Evolutionary conservation across 2,888 invertebrate genomes (phyloP), one percentile per base, ranked within the genome.

Genomic region (Lepas anatifera): DNA sequence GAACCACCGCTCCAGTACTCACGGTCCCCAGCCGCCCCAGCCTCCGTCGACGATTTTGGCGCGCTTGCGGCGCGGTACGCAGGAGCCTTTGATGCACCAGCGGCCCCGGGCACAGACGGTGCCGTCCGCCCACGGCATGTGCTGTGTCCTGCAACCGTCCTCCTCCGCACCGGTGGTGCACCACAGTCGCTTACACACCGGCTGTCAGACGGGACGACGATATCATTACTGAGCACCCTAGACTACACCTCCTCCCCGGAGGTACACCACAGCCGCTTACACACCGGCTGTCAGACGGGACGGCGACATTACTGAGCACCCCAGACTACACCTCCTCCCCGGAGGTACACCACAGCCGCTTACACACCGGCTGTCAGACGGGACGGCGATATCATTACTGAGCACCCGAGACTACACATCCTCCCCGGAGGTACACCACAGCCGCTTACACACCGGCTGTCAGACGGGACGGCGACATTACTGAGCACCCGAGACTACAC

Each of bases 61-160:
- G 18, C 37, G 64, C 58, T 68, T 67, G 29, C 72, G 69, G 41
- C 63, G 69, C 22, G 43, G 46, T 27, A 71, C 70, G 32, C 73
- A 73, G 35, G 70, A 68, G 18, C 73, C 73, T 35, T 72, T 63
- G 7, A 73, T 48, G 46, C 73, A 73, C 73, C 73, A 73, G 27
- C 22, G 52, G 50, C 82, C 80, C 74, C 77, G 74, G 35, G 84
- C 87, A 79, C 94, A 94, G 0, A 84, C 81, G 0, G 93, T 93
- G 4, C 93, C 93, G 77, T 94, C 93, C 0, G 93, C 92, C 93
- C 92, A 93, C 0, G 92, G 92, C 84, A 90, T 87, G 78, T 89
- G 87, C 75, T 89, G 89, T 0, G 91, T 91, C 52, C 85, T 83
- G 78, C 93, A 93, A 1, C 86, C 86, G 72, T 80, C 79, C 73